Percentiles rank a stretch among this genome's conserved stretches.
phyloP scores from a whole-genome alignment of 2,113 vertebrate genomes.

The Anseranas semipalmata region DNA sequence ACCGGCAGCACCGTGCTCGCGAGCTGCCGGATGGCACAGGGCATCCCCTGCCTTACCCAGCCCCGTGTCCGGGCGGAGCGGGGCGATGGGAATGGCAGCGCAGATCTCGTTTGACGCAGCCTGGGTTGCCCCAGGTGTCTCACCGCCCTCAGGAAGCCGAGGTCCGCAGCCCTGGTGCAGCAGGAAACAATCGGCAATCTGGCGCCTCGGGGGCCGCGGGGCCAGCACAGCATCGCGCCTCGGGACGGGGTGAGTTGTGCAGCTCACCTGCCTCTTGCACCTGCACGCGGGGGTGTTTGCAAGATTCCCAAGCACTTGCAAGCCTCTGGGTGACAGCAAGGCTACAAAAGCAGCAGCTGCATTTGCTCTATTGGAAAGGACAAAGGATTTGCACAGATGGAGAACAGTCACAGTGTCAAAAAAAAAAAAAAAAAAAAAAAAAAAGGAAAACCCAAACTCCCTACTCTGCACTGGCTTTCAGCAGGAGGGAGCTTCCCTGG shows the following conservation, averaged over 20 bases:
- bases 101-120: background rate
- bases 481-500: background rate
- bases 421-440: background rate
- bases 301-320: background rate
- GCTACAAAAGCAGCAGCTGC: background rate
- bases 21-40: background rate
- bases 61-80: background rate
- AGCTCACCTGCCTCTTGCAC: background rate
- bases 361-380: background rate
- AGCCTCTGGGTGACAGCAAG: background rate
- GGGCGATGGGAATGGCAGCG: accelerated
- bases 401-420: background rate
- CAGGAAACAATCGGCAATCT: background rate
- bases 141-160: accelerated
- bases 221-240: background rate
- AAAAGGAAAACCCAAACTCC: background rate
- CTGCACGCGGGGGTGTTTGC: accelerated
- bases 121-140: accelerated
- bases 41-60: background rate
- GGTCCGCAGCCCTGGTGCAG: background rate
- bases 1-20: background rate
- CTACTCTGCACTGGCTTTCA: background rate
- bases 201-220: background rate
- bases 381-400: background rate
- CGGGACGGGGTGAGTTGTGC: accelerated